Evolutionary conservation across 1,140 invertebrate genomes (phyloP), one percentile per base, ranked within the genome.

Genomic region (Coptotermes formosanus): DNA sequence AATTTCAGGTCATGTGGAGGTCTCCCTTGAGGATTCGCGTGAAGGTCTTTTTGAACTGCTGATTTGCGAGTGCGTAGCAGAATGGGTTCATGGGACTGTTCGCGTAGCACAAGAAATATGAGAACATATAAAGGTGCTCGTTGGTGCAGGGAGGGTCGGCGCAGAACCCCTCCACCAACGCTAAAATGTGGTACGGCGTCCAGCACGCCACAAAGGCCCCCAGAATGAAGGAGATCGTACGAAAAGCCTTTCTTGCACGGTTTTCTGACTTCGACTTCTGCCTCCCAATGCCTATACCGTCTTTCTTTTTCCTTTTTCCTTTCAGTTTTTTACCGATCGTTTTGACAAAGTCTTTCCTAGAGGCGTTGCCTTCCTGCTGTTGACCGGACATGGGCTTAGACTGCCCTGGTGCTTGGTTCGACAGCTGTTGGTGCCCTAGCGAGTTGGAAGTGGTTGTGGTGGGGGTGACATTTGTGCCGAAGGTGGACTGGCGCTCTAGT

Each of bases 1-100:
- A 1, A 3, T 8, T 64, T 75, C 25, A 98, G 89, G 97, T 98
- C 92, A 98, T 95, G 90, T 98, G 97, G 85, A 98, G 94, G 91
- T 98, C 97, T 3, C 97, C 97, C 90, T 96, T 97, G 32, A 99
- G 92, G 88, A 99, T 96, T 88, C 98, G 94, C 82, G 96, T 98
- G 90, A 99, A 99, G 45, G 99, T 99, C 90, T 99, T 98, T 92
- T 99, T 99, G 92, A 99, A 99, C 91, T 99, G 98, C 90, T 99
- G 97, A 92, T 99, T 99, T 86, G 99, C 98, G 86, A 99, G 91
- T 3, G 99, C 99, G 89, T 99, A 99, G 91, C 98, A 99, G 90
- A 99, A 99, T 16, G 99, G 99, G 92, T 99, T 99, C 90, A 99
- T 96, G 7, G 98, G 97, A 90, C 97, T 98, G 90, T 99, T 99